These are phyloP conservation scores for Nyleta sp. DNA, from an alignment of 2,888 invertebrate genomes.

Conservation along the genomic window DNA sequence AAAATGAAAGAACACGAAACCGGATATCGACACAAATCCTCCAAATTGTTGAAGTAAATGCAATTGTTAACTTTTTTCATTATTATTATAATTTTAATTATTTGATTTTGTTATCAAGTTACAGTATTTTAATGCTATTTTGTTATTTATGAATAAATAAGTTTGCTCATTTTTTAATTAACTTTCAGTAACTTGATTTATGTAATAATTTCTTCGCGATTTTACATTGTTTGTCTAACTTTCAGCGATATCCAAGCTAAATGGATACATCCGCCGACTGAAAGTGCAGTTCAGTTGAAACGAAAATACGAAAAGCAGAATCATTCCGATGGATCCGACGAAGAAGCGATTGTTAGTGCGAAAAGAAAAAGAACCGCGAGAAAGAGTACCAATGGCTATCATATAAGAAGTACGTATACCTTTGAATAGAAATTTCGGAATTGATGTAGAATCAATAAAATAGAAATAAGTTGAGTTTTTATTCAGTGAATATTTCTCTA, in stretches of 20 bases:
- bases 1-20: slow-evolving; percentile 85
- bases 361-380: slow-evolving; percentile 4
- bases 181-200: too few relatives aligned
- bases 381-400: slow-evolving; percentile 8
- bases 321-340: slow-evolving; percentile 10
- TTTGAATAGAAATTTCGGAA: not conserved
- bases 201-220: slow-evolving; percentile 4
- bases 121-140: too few relatives aligned
- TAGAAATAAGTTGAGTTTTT: too few relatives aligned
- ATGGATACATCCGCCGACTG: slow-evolving; percentile 44
- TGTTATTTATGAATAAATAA: too few relatives aligned
- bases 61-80: slow-evolving; percentile 3
- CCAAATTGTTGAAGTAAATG: slow-evolving; percentile 76
- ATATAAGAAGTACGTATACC: slow-evolving; percentile 21
- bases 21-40: slow-evolving; percentile 71
- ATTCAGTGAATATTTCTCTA: too few relatives aligned
- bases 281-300: slow-evolving; percentile 34
- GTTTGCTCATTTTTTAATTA: too few relatives aligned
- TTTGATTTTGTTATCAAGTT: too few relatives aligned
- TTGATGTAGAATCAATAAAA: not conserved
- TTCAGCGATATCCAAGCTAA: slow-evolving; percentile 45
- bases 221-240: too few relatives aligned
- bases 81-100: too few relatives aligned
- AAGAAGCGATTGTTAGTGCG: slow-evolving; percentile 13
- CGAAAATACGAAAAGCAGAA: slow-evolving; percentile 30